phyloP scores from a whole-genome alignment of 2,113 vertebrate genomes.

The Caretta caretta region DNA sequence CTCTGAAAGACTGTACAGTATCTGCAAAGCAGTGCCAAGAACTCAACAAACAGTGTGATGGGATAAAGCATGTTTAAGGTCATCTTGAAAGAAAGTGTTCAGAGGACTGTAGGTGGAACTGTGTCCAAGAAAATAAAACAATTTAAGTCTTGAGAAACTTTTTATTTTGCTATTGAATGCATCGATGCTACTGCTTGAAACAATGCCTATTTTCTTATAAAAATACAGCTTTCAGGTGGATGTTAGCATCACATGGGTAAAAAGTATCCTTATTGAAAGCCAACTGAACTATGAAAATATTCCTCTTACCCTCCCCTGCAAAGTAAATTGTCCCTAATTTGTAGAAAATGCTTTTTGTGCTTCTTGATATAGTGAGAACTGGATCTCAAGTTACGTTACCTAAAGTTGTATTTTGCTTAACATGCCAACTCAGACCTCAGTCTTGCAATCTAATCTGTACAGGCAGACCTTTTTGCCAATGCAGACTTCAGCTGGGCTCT shows the following conservation, averaged over 20 bases:
- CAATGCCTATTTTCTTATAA: slow-evolving; percentile 16
- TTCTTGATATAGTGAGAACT: slow-evolving; percentile 19
- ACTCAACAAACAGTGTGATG: neutral
- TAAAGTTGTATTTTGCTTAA: neutral
- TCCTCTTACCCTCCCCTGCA: slow-evolving; percentile 2
- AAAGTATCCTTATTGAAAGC: slow-evolving; percentile 31
- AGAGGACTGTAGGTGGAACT: neutral
- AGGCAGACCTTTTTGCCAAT: neutral
- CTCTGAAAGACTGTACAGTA: neutral
- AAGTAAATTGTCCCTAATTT: slow-evolving; percentile 12
- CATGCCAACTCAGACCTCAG: neutral
- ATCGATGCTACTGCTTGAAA: neutral
- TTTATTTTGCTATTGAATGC: slow-evolving; percentile 15
- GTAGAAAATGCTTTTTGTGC: slow-evolving; percentile 1
- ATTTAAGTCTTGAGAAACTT: neutral
- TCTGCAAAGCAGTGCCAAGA: slow-evolving; percentile 10
- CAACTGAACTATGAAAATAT: slow-evolving; percentile 48
- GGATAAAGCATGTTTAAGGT: neutral
- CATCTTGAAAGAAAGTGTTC: neutral
- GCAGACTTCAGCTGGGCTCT: neutral
- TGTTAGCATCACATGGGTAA: slow-evolving; percentile 18
- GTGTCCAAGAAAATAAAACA: neutral
- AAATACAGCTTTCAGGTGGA: neutral
- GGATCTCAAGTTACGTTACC: neutral
- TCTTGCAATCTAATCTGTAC: neutral